Evolutionary conservation across 1,140 invertebrate genomes (phyloP).

Genomic region (Megalonaias nervosa): DNA sequence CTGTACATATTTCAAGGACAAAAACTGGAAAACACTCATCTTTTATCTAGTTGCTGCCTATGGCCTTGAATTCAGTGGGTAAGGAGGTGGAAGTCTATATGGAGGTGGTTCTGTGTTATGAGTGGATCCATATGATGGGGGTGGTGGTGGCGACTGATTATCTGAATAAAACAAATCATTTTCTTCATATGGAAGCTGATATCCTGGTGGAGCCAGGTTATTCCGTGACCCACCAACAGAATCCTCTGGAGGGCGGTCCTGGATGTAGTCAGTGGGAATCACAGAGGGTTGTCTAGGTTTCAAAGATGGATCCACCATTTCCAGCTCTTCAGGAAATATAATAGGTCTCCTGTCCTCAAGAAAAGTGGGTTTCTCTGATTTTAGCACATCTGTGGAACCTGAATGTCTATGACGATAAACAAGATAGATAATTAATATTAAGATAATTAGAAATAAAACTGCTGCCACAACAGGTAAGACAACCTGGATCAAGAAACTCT

Average conservation of each 20-base stretch:
- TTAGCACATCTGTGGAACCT: slow-evolving; percentile 16
- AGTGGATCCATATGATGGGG: slow-evolving; percentile 14
- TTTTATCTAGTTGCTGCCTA: too few species aligned
- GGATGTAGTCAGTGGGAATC: slow-evolving; percentile 40
- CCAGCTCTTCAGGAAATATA: slow-evolving; percentile 52
- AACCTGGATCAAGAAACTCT: slow-evolving; percentile 28
- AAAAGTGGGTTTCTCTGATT: slow-evolving; percentile 46
- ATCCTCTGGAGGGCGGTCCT: slow-evolving; percentile 25
- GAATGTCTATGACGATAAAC: slow-evolving; percentile 31
- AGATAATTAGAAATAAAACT: slow-evolving; percentile 33
- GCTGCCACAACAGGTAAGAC: slow-evolving; percentile 39
- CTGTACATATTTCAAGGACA: too few species aligned
- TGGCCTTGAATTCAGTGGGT: slow-evolving; percentile 2
- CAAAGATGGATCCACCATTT: slow-evolving; percentile 40
- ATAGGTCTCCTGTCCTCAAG: slow-evolving; percentile 52
- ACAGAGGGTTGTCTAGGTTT: slow-evolving; percentile 41
- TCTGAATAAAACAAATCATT: slow-evolving; percentile 23
- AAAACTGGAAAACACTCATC: too few species aligned
- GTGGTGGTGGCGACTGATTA: slow-evolving; percentile 9
- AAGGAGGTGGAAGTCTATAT: slow-evolving; percentile 49
- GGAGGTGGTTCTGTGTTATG: slow-evolving; percentile 43
- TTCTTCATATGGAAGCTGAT: slow-evolving; percentile 18
- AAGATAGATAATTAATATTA: slow-evolving; percentile 27
- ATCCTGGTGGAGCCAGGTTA: slow-evolving; percentile 26
- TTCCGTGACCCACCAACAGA: slow-evolving; percentile 9